Percentiles rank a stretch among this genome's conserved stretches.
Evolutionary conservation across 2,888 invertebrate genomes (phyloP).

Genomic region (Sphaeridia pumilis): DNA sequence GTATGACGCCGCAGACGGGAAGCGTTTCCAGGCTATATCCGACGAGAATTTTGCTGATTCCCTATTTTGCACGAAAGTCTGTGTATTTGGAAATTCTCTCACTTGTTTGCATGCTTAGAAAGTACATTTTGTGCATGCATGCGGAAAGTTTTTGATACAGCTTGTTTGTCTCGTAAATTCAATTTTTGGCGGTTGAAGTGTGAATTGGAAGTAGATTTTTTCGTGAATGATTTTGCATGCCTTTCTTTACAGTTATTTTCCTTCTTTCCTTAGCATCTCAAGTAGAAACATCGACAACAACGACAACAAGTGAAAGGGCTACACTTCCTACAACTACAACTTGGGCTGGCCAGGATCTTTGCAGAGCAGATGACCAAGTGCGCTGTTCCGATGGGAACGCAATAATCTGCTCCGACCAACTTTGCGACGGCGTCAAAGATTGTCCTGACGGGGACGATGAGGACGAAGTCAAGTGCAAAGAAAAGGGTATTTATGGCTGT

Average conservation of each 20-base stretch:
- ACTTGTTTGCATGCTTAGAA: too few relatives aligned
- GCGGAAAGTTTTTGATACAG: too few relatives aligned
- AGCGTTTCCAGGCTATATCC: too few relatives aligned
- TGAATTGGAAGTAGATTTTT: neutral
- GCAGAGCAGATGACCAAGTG: slow-evolving; percentile 36
- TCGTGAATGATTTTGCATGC: neutral
- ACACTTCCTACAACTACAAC: too few relatives aligned
- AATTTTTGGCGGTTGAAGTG: neutral
- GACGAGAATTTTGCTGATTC: too few relatives aligned
- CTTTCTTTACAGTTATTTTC: neutral
- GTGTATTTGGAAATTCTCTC: too few relatives aligned
- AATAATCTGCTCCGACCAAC: slow-evolving; percentile 27
- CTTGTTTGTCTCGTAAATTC: neutral
- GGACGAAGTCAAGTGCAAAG: too few relatives aligned
- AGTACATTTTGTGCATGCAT: too few relatives aligned
- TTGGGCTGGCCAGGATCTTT: slow-evolving; percentile 17
- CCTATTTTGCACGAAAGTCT: too few relatives aligned
- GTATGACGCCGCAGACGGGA: too few relatives aligned
- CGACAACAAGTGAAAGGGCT: slow-evolving; percentile 8
- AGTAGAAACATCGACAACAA: too few relatives aligned
- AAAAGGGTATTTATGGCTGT: too few relatives aligned
- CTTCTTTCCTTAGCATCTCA: neutral
- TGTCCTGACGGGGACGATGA: slow-evolving; percentile 30
- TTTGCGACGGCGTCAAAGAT: slow-evolving; percentile 25
- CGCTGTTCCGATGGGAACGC: slow-evolving; percentile 28